Evolutionary conservation across 2,797 vertebrate genomes (phyloP).

Genomic region (Hylomyscus alleni): DNA sequence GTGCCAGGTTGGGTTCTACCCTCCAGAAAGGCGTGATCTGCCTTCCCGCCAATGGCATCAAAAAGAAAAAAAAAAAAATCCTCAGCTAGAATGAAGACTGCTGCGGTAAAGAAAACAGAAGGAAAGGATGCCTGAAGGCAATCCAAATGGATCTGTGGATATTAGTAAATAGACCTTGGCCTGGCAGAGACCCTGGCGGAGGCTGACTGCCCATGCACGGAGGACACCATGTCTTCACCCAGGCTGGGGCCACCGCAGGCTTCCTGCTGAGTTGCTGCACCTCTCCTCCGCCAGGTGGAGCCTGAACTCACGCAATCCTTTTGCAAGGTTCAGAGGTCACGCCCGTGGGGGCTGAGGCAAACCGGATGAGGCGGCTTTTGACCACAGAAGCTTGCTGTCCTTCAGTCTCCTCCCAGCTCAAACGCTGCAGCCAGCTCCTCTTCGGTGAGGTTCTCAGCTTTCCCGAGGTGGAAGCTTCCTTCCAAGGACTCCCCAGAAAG

Average conservation of each 20-base stretch:
- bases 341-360: not conserved
- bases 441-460: accelerated
- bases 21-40: not conserved
- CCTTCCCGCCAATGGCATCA: not conserved
- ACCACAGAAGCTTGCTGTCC: not conserved
- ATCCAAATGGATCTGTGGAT: accelerated
- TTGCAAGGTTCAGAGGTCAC: not conserved
- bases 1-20: not conserved
- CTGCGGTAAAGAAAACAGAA: not conserved
- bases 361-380: not conserved
- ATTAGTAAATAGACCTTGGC: not conserved
- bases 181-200: not conserved
- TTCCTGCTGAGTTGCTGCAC: not conserved
- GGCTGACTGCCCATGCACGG: not conserved
- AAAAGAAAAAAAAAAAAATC: not conserved
- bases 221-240: not conserved
- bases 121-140: not conserved
- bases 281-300: constrained; percentile 56
- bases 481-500: not conserved
- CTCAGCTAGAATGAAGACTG: not conserved
- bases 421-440: accelerated
- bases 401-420: not conserved
- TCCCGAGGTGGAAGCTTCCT: not conserved
- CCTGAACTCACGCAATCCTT: not conserved
- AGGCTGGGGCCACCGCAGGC: not conserved